Evolutionary conservation across 37 sponge, comb jelly and placozoan genomes (phyloP), one percentile per base, ranked within the genome.

Genomic region (Sycon ciliatum): DNA sequence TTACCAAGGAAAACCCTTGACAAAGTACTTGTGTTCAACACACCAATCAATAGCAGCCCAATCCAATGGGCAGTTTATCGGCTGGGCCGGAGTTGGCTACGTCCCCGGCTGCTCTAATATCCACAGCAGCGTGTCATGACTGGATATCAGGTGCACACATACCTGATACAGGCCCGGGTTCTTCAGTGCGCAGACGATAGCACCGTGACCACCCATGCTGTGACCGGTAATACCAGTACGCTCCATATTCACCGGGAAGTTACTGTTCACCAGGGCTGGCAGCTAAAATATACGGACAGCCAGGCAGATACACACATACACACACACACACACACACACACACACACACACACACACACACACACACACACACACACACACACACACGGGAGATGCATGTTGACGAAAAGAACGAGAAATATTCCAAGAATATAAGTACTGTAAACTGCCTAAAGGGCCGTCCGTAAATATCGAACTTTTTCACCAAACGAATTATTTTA

Each of bases 191-290:
- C 85, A 86, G 30, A 89, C 82, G 4, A 97, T 85, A 26, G 99
- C 99, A 0, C 99, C 99, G 64, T 97, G 99, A 2, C 99, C 99
- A 36, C 99, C 99, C 99, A 97, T 97, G 49, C 94, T 92, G 76
- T 97, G 94, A n/a, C 99, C 99, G 60, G 57, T 73, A 39, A 97
- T 89, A 0, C 81, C 75, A 36, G 80, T 73, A 52, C 73, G 83
- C 13, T 76, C 85, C 0, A 84, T 69, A n/a, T 80, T 58, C 1
- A 84, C 90, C 2, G 76, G 78, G 74, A 97, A 92, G 52, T 89
- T 86, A 7, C 69, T 57, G 7, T 69, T 53, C 33, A 97, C 64
- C 29, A 89, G 60, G 1, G 81, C 37, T 46, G 99, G 99, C 38
- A 97, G 73, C 83, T 60, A 18, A n/a, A n/a, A n/a, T n/a, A n/a